These are phyloP conservation scores for Priocnemis perturbator DNA, from an alignment of 2,888 invertebrate species.

Conservation along the genomic window DNA sequence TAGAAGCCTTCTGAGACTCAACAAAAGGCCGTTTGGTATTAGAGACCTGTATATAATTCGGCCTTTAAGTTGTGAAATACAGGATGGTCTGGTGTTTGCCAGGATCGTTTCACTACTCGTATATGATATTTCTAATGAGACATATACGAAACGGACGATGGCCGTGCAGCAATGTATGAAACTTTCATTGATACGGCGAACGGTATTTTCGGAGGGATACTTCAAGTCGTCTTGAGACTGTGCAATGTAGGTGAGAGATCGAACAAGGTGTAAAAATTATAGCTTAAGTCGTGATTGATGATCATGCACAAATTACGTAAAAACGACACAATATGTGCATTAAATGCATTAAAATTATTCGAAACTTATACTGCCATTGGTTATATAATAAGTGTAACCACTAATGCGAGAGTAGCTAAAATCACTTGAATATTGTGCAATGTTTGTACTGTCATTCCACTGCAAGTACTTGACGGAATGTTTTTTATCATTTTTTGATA, in stretches of 20 bases:
- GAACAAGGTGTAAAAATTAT: neutral
- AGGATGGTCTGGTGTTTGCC: neutral
- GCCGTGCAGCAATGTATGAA: neutral
- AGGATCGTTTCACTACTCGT: constrained; percentile 8
- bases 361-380: constrained; percentile 57
- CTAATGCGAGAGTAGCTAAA: constrained; percentile 14
- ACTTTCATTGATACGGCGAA: neutral
- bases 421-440: constrained; percentile 48
- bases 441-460: constrained; percentile 55
- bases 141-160: neutral
- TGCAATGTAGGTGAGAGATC: neutral
- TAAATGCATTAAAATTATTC: constrained; percentile 32
- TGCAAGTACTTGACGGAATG: constrained; percentile 19
- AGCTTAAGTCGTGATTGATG: neutral
- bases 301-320: constrained; percentile 9
- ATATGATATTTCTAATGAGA: neutral
- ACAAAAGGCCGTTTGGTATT: constrained; percentile 68
- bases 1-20: constrained; percentile 81
- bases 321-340: constrained; percentile 13
- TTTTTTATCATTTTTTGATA: constrained; percentile 15
- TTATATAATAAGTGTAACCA: constrained; percentile 32
- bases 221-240: too few species aligned
- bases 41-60: constrained; percentile 74
- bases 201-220: neutral
- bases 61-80: neutral